phyloP scores from a whole-genome alignment of 2,797 vertebrate species.

The Dendrocincla fuliginosa region DNA sequence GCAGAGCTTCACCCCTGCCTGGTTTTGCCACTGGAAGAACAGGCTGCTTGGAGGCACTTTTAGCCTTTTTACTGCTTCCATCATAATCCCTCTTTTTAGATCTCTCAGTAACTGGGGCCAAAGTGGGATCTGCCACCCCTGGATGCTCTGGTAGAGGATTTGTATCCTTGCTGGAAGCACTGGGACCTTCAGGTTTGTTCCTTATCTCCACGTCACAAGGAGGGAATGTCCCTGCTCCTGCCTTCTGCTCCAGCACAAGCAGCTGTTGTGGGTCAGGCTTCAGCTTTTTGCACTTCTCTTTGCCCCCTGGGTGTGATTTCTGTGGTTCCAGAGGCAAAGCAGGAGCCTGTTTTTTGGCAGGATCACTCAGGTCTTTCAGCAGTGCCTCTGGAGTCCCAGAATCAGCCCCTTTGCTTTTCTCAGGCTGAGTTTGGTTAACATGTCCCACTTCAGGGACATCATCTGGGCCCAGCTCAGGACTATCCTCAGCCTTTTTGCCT shows the following conservation, averaged over 20 bases:
- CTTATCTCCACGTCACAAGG: accelerated
- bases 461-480: not conserved
- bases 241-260: not conserved
- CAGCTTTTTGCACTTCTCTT: not conserved
- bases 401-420: not conserved
- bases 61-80: conserved; percentile 38
- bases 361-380: not conserved
- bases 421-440: not conserved
- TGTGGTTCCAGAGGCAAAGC: not conserved
- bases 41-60: conserved; percentile 21
- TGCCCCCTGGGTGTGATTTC: accelerated
- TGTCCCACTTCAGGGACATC: not conserved
- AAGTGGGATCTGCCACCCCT: not conserved
- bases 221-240: not conserved
- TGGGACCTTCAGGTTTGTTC: not conserved
- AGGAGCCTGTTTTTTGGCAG: not conserved
- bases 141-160: not conserved
- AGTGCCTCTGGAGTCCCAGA: not conserved
- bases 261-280: not conserved
- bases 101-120: not conserved
- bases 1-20: not conserved
- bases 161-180: not conserved
- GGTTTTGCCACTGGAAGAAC: not conserved
- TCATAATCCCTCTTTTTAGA: conserved; percentile 34
- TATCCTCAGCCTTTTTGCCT: conserved; percentile 21